Evolutionary conservation across 1,140 invertebrate genomes (phyloP).

Genomic region (Plutomurus gul): DNA sequence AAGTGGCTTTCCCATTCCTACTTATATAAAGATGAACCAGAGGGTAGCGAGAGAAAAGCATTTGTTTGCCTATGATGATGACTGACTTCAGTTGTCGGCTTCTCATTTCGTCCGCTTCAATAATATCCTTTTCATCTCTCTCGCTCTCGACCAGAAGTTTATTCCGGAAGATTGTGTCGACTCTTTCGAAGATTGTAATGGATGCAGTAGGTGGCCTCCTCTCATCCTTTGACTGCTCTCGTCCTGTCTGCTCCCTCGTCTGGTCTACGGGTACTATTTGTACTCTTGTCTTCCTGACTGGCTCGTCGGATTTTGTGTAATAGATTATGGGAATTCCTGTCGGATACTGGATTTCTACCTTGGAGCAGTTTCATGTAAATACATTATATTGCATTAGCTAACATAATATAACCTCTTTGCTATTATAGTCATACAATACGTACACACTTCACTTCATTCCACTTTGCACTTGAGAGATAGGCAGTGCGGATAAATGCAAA

Average conservation of each 20-base stretch:
- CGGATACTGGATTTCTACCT: background rate
- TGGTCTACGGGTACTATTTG: no score
- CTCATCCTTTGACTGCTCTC: background rate
- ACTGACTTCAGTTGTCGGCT: no score
- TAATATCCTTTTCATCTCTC: background rate
- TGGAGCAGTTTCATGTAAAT: background rate
- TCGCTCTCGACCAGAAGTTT: background rate
- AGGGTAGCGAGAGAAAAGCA: background rate
- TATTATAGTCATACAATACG: background rate
- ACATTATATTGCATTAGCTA: background rate
- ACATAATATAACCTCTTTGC: background rate
- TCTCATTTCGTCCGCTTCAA: background rate
- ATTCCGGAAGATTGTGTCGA: background rate
- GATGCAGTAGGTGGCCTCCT: background rate
- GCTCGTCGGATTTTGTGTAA: background rate
- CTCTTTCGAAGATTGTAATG: background rate
- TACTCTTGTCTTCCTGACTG: background rate
- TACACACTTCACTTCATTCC: background rate
- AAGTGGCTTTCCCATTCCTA: background rate
- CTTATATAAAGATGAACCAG: background rate
- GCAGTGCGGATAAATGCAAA: background rate
- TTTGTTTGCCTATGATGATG: background rate
- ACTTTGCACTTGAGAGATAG: background rate
- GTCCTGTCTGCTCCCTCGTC: background rate
- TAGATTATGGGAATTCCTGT: conserved; percentile 11